Evolutionary conservation across 92 coral and sea anemone species (phyloP), one percentile per base, ranked within the genome.

Genomic region (Bergia puertoricense): DNA sequence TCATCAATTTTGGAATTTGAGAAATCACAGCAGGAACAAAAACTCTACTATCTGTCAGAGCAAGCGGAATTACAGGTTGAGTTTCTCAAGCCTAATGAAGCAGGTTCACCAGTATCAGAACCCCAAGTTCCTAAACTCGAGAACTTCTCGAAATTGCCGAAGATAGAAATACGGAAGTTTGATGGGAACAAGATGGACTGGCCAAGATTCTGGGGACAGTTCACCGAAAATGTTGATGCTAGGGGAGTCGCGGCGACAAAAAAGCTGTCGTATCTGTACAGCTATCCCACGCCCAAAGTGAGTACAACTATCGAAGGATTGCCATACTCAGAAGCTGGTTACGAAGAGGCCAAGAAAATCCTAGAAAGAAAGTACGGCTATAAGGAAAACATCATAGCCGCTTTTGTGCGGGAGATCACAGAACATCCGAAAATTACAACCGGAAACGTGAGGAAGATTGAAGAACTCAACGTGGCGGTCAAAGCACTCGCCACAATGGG

Each of bases 21-120:
- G 77, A 73, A 73, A 73, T 0, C 77, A 36, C 77, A 73, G 77
- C 16, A 73, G 41, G 77, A 73, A 15, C 77, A 73, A 73, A 73
- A 73, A 8, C 44, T 73, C 3, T 41, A 73, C 40, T 73, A 73
- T 16, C 77, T 37, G 77, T 4, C 77, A 73, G 77, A 73, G 16
- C 77, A 73, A 73, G 77, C 40, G 77, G 10, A 37, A 73, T 36
- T 73, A 39, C 77, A 73, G 40, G 77, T 18, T 2, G 76, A 71
- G 40, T 23, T 71, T 0, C 39, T 39, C 14, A 30, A 71, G 18
- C 77, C 45, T 2, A 37, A 42, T 11, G 20, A 74, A 74, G 77
- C 3, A 6, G 30, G 7, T 23, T 30, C 22, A 39, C 46, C 11
- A 74, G 77, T 39, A 14, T 20, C 40, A 38, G 44, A 30, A 7